phyloP scores from a whole-genome alignment of 2,888 invertebrate species.

The Melipona beecheii region DNA sequence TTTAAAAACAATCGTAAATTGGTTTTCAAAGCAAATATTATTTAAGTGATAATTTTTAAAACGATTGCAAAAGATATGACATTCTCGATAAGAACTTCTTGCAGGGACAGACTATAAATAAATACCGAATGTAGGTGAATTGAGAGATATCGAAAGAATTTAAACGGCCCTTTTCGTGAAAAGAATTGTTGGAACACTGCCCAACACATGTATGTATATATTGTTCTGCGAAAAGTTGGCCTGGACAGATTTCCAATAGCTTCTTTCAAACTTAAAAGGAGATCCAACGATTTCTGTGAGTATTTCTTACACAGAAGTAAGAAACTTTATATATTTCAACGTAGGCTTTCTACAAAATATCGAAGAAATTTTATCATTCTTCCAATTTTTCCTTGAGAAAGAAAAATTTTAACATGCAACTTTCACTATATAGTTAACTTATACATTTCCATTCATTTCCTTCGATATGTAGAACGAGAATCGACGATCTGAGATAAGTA shows the following conservation, averaged over 20 bases:
- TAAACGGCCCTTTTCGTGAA: background rate
- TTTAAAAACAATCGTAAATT: no score
- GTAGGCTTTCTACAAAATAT: background rate
- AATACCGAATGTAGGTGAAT: constrained; percentile 24
- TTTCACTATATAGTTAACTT: background rate
- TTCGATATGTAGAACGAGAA: background rate
- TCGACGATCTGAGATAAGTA: background rate
- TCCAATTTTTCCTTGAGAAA: background rate
- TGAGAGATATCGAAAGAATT: constrained; percentile 23
- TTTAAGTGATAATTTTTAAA: background rate
- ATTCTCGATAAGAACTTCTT: background rate
- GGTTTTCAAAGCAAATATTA: background rate
- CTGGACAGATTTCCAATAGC: constrained; percentile 26
- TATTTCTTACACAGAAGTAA: background rate
- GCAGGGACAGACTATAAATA: background rate
- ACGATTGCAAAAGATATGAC: background rate
- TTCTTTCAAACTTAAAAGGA: background rate
- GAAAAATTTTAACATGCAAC: background rate
- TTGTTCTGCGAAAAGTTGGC: background rate
- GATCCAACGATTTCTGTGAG: background rate
- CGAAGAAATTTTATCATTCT: background rate
- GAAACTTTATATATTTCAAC: background rate
- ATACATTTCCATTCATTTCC: background rate
- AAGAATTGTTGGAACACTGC: constrained; percentile 20
- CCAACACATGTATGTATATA: constrained; percentile 5